A percentile compares a stretch with the other conserved stretches of the same genome.
phyloP scores from a whole-genome alignment of 2,113 vertebrate genomes.

The Myanophis thanlyinensis region DNA sequence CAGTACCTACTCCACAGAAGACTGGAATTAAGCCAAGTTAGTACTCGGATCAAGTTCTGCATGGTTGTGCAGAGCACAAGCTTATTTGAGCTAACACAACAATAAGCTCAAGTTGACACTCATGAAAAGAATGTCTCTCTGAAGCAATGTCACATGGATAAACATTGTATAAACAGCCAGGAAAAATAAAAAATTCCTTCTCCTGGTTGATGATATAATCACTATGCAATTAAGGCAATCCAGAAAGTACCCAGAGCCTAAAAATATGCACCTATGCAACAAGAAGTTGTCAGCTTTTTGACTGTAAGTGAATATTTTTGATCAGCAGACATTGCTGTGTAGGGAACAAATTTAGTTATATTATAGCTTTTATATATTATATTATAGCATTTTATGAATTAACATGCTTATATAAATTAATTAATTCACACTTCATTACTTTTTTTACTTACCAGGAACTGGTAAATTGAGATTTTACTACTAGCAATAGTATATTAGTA shows the following conservation, averaged over 20 bases:
- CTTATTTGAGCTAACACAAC: slow-evolving; percentile 11
- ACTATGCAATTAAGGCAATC: not conserved
- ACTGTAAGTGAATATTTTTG: not conserved
- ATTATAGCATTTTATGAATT: not conserved
- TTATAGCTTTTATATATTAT: not conserved
- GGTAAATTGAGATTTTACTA: not conserved
- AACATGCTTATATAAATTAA: not conserved
- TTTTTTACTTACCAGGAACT: not conserved
- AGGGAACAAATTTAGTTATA: not conserved
- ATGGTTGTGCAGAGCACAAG: not conserved
- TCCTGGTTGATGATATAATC: not conserved
- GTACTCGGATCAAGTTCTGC: slow-evolving; percentile 9
- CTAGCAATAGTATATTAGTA: not conserved
- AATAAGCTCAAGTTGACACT: slow-evolving; percentile 15
- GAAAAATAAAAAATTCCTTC: slow-evolving; percentile 1
- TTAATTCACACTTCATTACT: not conserved
- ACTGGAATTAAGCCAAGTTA: slow-evolving; percentile 5
- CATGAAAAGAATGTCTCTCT: slow-evolving; percentile 5
- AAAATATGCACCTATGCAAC: not conserved
- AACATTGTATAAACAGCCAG: not conserved
- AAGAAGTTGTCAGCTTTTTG: not conserved
- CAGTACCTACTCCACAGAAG: not conserved
- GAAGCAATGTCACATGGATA: not conserved
- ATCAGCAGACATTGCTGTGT: not conserved
- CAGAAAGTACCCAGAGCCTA: not conserved